Evolutionary conservation across 2,888 invertebrate species (phyloP).

Genomic region (Pachycephus smyrnensis): DNA sequence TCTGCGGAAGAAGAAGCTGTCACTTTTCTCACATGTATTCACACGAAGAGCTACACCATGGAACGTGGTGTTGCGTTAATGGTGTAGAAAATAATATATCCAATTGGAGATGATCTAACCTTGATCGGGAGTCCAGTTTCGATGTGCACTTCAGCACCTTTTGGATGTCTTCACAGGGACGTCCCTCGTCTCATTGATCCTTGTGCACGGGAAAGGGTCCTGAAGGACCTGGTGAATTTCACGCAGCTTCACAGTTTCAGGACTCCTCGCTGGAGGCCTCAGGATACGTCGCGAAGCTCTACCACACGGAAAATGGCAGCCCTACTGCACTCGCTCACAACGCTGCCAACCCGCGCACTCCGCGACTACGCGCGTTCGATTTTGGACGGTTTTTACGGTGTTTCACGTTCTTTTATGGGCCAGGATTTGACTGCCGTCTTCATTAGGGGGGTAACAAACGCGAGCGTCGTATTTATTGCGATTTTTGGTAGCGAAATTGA

Average conservation of each 20-base stretch:
- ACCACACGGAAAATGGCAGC: constrained; percentile 59
- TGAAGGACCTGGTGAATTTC: background rate
- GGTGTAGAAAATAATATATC: constrained; percentile 13
- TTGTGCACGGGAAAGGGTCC: background rate
- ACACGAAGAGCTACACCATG: background rate
- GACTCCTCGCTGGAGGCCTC: constrained; percentile 1
- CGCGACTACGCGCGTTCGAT: constrained; percentile 14
- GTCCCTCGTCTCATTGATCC: background rate
- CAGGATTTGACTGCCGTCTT: background rate
- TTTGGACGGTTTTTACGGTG: background rate
- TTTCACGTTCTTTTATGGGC: background rate
- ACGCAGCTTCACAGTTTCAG: background rate
- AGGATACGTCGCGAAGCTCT: constrained; percentile 23
- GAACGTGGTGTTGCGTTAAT: background rate
- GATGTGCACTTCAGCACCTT: constrained; percentile 47
- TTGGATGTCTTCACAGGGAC: constrained; percentile 21
- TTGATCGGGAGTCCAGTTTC: constrained; percentile 63
- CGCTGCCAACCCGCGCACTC: constrained; percentile 50
- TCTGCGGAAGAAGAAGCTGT: background rate
- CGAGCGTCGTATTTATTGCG: background rate
- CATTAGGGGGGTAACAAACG: background rate
- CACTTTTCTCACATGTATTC: background rate
- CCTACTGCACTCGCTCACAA: constrained; percentile 48
- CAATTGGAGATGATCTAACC: constrained; percentile 46
- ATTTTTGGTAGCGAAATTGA: constrained; percentile 12